A percentile compares a stretch with the other conserved stretches of the same genome.
Conservation (phyloP, 2,888 invertebrate genomes). For the Chloroclystis v-ata region DNA sequence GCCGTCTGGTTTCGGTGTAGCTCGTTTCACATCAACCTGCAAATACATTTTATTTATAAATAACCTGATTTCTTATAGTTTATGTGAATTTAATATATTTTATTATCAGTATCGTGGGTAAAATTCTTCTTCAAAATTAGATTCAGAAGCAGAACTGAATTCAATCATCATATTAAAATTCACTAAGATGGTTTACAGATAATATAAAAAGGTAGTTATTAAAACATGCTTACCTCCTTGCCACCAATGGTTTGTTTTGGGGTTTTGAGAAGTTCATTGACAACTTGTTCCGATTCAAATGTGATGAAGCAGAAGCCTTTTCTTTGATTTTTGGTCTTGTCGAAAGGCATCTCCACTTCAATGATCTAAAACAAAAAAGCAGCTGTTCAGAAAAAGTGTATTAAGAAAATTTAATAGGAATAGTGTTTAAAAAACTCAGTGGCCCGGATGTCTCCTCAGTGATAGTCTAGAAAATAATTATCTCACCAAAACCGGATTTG, state of each 20-base stretch:
- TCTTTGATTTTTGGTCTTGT: constrained; percentile 97
- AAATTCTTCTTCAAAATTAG: constrained; percentile 18
- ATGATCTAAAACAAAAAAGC: constrained; percentile 83
- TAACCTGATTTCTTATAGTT: too few relatives aligned
- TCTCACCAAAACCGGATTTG: constrained; percentile 74
- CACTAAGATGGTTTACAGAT: too few relatives aligned
- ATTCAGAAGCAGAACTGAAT: constrained; percentile 32
- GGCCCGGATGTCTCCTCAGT: constrained; percentile 71
- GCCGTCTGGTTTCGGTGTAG: constrained; percentile 92
- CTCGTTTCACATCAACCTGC: constrained; percentile 95
- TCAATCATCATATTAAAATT: constrained; percentile 23
- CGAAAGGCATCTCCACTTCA: constrained; percentile 97
- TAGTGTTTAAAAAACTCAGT: constrained; percentile 42
- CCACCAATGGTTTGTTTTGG: constrained; percentile 95
- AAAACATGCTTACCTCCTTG: constrained; percentile 84
- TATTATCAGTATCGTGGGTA: constrained; percentile 18
- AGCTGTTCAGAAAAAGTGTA: neutral
- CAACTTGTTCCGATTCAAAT: constrained; percentile 96
- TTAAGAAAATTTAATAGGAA: neutral
- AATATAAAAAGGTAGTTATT: too few relatives aligned
- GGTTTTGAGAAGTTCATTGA: constrained; percentile 92
- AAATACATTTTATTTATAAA: constrained; percentile 8
- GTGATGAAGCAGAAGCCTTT: constrained; percentile 99
- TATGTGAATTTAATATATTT: too few relatives aligned
- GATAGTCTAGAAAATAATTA: constrained; percentile 49